phyloP scores from a whole-genome alignment of 2,797 vertebrate genomes.

The Mustela erminea region DNA sequence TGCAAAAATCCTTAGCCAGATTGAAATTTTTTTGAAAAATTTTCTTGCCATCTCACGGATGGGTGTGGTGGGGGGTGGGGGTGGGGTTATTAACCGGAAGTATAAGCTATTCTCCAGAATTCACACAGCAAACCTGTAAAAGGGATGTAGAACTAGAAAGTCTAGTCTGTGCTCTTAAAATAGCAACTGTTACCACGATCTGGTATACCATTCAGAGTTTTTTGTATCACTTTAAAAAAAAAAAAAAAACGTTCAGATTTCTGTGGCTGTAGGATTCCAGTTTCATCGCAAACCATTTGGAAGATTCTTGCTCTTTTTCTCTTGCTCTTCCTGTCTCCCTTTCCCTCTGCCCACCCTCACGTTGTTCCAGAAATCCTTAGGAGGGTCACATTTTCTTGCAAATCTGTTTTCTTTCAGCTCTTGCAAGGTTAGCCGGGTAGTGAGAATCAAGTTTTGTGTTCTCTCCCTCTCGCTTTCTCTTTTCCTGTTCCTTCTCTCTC shows the following conservation, averaged over 20 bases:
- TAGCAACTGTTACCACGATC: neutral
- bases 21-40: neutral
- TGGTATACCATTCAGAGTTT: neutral
- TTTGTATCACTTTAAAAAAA: neutral
- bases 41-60: neutral
- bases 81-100: neutral
- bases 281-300: neutral
- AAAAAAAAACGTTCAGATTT: neutral
- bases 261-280: neutral
- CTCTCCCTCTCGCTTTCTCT: neutral
- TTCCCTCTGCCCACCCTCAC: neutral
- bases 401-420: neutral
- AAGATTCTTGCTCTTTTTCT: neutral
- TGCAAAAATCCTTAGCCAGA: neutral
- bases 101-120: neutral
- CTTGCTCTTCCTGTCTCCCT: neutral
- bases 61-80: accelerated
- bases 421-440: neutral
- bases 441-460: neutral
- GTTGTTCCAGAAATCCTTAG: neutral
- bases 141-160: neutral
- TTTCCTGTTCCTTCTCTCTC: neutral
- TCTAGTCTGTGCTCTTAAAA: neutral
- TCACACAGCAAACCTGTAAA: neutral
- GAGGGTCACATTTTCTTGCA: neutral